Base-by-base conservation (phyloP, 2,797 vertebrate species). In the Sphenopsis melanotis region DNA sequence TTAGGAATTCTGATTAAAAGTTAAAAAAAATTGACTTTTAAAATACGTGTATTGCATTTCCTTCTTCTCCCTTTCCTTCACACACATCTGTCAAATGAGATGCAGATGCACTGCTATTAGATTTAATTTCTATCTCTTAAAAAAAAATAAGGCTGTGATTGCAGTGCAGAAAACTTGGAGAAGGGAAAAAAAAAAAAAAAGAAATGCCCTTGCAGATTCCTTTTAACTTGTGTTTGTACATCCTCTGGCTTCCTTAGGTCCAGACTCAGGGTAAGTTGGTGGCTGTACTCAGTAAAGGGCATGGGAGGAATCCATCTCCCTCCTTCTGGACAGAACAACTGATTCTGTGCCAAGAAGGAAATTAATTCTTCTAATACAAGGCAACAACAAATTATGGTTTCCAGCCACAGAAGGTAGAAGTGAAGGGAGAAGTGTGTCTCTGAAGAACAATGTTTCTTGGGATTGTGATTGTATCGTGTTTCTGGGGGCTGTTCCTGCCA, bases 381-480 rank as follows among this genome's bases (percentile, higher is more conserved):
- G 63, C 83, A 89, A 52, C 47, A 85, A 69, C 22, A 80, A 91
- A 61, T 93, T 64, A 36, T 42, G 59, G 56, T 72, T 90, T 52
- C 59, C n/a, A 87, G n/a, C 11, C 53, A 55, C 12, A 63, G 66
- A 63, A 84, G 41, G 70, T 11, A 82, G 70, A 59, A 95, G 37
- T 19, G 65, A 57, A 87, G 37, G 85, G 74, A 65, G 72, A 87
- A 71, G 70, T 5, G 32, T 49, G 79, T 85, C 80, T 87, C 83
- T n/a, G 34, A 89, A 85, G 89, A 85, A 27, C 84, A 44, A 30
- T 95, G 87, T 61, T 95, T 95, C 75, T 83, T 32, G 82, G 78
- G 81, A 80, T 11, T 64, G 64, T 87, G 90, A 84, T 26, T 83
- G 30, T 29, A 0, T 19, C 2, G 32, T 64, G 80, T 70, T 93